Evolutionary conservation across 2,888 invertebrate genomes (phyloP), one percentile per base, ranked within the genome.

Genomic region (Chrysodeixis includens): DNA sequence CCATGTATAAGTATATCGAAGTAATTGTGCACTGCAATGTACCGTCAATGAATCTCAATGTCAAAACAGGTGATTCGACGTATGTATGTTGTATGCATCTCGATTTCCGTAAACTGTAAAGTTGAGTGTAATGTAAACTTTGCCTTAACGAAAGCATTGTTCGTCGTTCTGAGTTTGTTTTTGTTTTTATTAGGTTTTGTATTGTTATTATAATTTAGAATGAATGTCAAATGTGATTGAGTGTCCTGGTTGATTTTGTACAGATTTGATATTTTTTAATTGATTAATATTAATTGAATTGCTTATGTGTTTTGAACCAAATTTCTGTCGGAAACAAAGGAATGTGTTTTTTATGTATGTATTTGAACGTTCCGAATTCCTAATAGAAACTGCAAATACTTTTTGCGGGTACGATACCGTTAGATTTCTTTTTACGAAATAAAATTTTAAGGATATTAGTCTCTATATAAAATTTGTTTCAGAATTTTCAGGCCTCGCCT

Each of bases 21-120:
- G 78, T 78, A 76, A 82, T 77, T 81, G 78, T 74, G 69, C 64
- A 76, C 63, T 75, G 66, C 76, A 75, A 73, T 49, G 46, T 71
- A 78, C 72, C 70, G 69, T 70, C 65, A 75, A 81, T 82, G 80
- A 76, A 76, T 63, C 79, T 78, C 85, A 90, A 89, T 89, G 87
- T 83, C 86, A 83, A 78, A 84, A 83, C 87, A 87, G 84, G 86
- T 89, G 86, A 79, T 83, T 81, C 78, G 71, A 78, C 26, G 14
- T 58, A 69, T 66, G 58, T 52, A 55, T 46, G 71, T 77, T 22
- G 14, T 58, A 69, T 66, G 58, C 54, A 55, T 46, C 55, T 67
- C 65, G 63, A 72, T 75, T 81, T 81, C 80, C 81, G 82, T 82
- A 79, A 66, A 46, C 80, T 79, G 82, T 82, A 79, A 66, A 46